Conservation (phyloP, 92 coral and sea anemone genomes). For the Siderastrea radians region DNA sequence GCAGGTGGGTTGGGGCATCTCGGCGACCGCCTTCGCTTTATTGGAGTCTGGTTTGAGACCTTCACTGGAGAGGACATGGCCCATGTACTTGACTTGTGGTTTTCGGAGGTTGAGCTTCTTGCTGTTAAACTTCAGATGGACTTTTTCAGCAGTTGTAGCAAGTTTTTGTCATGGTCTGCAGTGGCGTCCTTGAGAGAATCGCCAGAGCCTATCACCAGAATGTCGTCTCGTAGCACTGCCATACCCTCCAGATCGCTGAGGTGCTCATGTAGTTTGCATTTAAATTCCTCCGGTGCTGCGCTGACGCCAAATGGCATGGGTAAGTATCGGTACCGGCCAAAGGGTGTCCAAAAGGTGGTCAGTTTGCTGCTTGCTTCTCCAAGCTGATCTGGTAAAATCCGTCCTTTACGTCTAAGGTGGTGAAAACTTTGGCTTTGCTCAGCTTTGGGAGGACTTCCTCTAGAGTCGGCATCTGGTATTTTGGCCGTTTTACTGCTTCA, state of each 20-base stretch:
- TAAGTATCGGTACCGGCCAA: conserved; percentile 34
- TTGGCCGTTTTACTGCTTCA: conserved; percentile 17
- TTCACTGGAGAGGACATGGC: conserved; percentile 33
- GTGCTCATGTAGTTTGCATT: conserved; percentile 41
- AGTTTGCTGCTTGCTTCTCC: conserved; percentile 21
- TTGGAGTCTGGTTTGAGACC: conserved; percentile 37
- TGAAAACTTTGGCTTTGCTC: conserved; percentile 67
- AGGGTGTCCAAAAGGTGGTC: conserved; percentile 46
- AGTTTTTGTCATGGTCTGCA: conserved; percentile 44
- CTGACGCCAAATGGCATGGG: conserved; percentile 57
- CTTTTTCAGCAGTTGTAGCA: no score
- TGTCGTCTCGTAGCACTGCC: conserved; percentile 55
- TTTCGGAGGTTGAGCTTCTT: no score
- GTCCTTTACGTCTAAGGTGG: conserved; percentile 66
- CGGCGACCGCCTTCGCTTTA: no score
- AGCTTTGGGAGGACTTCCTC: conserved; percentile 63
- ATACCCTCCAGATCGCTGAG: conserved; percentile 48
- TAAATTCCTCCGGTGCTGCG: conserved; percentile 55
- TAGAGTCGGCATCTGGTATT: conserved; percentile 63
- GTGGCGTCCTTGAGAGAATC: conserved; percentile 41
- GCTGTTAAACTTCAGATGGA: no score
- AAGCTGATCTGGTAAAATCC: no score
- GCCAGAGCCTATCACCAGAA: conserved; percentile 46
- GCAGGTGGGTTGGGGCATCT: no score
- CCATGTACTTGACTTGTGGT: no score